phyloP scores from a whole-genome alignment of 2,888 invertebrate species.

The Caenorhabditis panamensis region DNA sequence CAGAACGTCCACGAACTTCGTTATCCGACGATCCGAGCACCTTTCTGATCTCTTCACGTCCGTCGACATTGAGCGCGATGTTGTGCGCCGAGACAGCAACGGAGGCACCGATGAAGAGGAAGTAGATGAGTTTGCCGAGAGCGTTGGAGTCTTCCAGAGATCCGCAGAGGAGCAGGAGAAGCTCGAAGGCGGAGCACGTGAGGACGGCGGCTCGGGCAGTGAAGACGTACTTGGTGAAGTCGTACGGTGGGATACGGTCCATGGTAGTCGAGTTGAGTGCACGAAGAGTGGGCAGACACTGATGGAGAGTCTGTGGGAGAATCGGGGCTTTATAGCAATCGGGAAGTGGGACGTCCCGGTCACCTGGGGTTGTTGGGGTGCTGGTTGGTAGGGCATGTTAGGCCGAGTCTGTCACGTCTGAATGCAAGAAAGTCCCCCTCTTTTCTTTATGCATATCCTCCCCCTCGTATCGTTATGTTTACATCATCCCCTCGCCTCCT shows the following conservation, averaged over 20 bases:
- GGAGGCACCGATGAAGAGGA: conserved; percentile 31
- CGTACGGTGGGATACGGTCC: conserved; percentile 47
- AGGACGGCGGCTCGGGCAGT: conserved; percentile 33
- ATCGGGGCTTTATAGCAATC: conserved; percentile 2
- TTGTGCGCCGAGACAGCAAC: conserved; percentile 34
- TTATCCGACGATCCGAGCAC: conserved; percentile 15
- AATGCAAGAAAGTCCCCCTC: neutral
- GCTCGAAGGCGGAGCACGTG: conserved; percentile 45
- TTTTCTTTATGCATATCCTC: conserved; percentile 8
- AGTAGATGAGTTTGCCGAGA: conserved; percentile 45
- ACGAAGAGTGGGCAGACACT: conserved; percentile 2
- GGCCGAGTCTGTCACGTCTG: neutral
- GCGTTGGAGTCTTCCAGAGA: conserved; percentile 32
- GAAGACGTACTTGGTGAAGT: conserved; percentile 39
- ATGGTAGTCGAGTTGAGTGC: conserved; percentile 26
- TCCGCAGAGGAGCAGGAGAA: conserved; percentile 44
- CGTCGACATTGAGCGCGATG: conserved; percentile 38
- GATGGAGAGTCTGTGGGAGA: neutral
- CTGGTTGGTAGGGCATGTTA: neutral
- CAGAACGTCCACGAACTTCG: conserved; percentile 43
- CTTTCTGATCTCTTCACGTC: conserved; percentile 52
- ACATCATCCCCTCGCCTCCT: conserved; percentile 15
- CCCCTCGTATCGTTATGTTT: conserved; percentile 27
- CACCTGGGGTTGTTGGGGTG: neutral
- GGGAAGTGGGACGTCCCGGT: conserved; percentile 8